A percentile compares a stretch with the other conserved stretches of the same genome.
Evolutionary conservation across 2,888 invertebrate species (phyloP).

Genomic region (Conchocele bisecta): DNA sequence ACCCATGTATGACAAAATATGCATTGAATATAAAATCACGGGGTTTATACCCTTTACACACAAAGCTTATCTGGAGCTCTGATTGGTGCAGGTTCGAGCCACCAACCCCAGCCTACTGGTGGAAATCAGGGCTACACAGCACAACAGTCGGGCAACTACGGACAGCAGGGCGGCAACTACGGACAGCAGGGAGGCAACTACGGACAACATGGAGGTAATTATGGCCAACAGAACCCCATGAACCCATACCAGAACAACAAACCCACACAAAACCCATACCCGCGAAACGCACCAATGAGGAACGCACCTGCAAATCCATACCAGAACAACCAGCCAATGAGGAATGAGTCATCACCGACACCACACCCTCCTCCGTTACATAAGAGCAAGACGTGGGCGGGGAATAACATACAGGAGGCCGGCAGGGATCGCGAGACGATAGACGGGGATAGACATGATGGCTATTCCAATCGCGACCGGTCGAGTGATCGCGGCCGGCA

Average conservation of each 20-base stretch:
- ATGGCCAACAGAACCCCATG: constrained; percentile 5
- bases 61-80: no score
- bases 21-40: no score
- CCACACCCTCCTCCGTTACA: constrained; percentile 43
- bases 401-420: constrained; percentile 23
- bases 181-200: constrained; percentile 8
- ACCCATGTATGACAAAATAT: no score
- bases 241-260: constrained; percentile 17
- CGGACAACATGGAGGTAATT: constrained; percentile 13
- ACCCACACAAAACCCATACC: constrained; percentile 4
- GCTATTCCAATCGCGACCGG: constrained; percentile 22
- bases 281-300: neutral
- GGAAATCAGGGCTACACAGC: neutral
- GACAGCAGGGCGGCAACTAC: neutral
- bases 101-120: no score
- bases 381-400: constrained; percentile 62
- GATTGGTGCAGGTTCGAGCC: no score
- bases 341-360: neutral
- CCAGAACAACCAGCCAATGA: neutral
- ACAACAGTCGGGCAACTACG: neutral
- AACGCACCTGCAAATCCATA: constrained; percentile 6
- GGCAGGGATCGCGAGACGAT: constrained; percentile 1
- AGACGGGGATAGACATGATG: constrained; percentile 5
- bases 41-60: no score
- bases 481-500: constrained; percentile 7